Conservation (phyloP, 2,113 vertebrate genomes). For the Geococcyx californianus region DNA sequence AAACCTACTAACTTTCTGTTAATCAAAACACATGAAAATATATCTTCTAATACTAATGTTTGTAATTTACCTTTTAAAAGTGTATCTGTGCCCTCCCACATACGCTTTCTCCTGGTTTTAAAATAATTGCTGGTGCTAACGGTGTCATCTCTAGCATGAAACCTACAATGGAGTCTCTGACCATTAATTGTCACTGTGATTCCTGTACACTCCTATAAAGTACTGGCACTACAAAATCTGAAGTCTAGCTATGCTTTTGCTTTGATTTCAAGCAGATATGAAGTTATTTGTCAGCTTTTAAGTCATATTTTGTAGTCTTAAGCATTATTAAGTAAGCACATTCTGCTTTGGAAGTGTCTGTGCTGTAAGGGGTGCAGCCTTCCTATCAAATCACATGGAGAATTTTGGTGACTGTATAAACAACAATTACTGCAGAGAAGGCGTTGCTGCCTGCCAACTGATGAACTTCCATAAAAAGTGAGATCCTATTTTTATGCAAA, state of each 20-base stretch:
- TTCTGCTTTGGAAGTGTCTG: not conserved
- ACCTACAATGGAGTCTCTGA: constrained; percentile 48
- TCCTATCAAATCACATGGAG: not conserved
- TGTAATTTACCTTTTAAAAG: constrained; percentile 52
- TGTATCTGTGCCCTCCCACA: not conserved
- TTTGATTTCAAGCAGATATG: not conserved
- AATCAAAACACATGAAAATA: constrained; percentile 49
- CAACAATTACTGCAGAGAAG: not conserved
- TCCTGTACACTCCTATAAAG: not conserved
- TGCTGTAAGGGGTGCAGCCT: not conserved
- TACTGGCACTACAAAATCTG: not conserved
- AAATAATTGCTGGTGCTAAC: constrained; percentile 47
- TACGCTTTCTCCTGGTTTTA: constrained; percentile 4
- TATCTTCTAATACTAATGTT: constrained; percentile 43
- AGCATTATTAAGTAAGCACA: not conserved
- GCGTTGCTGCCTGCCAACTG: not conserved
- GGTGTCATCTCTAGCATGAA: constrained; percentile 57
- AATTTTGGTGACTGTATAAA: not conserved
- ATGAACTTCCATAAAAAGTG: not conserved
- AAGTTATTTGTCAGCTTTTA: not conserved
- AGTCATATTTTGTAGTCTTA: not conserved
- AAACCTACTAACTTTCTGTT: constrained; percentile 21
- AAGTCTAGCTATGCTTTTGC: not conserved
- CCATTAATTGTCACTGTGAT: not conserved
- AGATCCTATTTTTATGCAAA: not conserved